phyloP scores from a whole-genome alignment of 23 tunicate genomes.

The Trididemnum nubilum region DNA sequence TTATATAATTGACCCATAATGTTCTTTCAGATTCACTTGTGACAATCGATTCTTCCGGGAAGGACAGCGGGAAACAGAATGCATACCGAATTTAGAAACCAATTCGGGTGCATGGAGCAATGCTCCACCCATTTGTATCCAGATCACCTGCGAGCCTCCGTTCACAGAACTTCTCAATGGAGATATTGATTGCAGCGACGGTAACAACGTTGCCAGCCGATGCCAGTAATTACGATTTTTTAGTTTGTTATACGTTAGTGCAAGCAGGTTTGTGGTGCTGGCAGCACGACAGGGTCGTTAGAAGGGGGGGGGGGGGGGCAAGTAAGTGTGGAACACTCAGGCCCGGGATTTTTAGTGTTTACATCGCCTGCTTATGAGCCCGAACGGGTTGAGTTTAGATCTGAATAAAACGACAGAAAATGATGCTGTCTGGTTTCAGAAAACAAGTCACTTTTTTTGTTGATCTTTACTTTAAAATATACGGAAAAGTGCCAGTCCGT shows the following conservation, averaged over 20 bases:
- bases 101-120: conserved; percentile 56
- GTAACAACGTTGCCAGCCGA: conserved; percentile 25
- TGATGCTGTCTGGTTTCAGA: not conserved
- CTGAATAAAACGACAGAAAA: not conserved
- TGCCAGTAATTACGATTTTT: conserved; percentile 21
- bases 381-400: too few species aligned
- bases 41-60: not conserved
- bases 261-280: not conserved
- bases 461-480: too few species aligned
- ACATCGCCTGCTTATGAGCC: too few species aligned
- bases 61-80: not conserved
- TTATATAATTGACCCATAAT: too few species aligned
- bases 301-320: too few species aligned
- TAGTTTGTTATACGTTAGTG: too few species aligned
- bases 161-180: conserved; percentile 44
- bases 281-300: not conserved
- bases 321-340: not conserved
- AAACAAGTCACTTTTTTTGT: conserved; percentile 3
- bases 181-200: conserved; percentile 32
- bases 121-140: conserved; percentile 47
- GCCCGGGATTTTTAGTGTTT: not conserved
- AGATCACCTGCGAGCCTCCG: conserved; percentile 50
- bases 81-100: conserved; percentile 7
- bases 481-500: too few species aligned
- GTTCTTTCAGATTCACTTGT: conserved; percentile 21